phyloP scores from a whole-genome alignment of 2,113 vertebrate species.

The Acanthisitta chloris region DNA sequence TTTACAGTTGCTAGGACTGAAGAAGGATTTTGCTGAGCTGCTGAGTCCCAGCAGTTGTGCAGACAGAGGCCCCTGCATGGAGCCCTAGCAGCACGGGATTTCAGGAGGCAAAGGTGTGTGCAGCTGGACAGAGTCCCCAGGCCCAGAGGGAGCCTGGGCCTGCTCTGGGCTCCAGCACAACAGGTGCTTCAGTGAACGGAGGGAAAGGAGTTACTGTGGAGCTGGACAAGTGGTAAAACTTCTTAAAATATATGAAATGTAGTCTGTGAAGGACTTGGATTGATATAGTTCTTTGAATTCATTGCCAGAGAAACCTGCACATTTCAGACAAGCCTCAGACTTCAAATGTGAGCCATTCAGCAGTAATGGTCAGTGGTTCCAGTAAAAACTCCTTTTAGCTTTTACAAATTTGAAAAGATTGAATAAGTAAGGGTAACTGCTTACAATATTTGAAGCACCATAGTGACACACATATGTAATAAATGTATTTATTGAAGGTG shows the following conservation, averaged over 20 bases:
- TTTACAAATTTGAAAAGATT: neutral
- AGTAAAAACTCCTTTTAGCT: neutral
- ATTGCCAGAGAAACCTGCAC: neutral
- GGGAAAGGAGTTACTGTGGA: too few species aligned
- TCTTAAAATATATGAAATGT: neutral
- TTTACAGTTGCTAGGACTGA: neutral
- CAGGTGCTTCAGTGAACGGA: neutral
- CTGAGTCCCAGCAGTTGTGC: neutral
- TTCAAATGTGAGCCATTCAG: neutral
- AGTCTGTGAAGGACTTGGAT: neutral
- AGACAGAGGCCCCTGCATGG: neutral
- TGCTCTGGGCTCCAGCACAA: neutral
- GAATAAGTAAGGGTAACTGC: neutral
- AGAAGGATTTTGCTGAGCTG: neutral
- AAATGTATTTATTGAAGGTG: neutral
- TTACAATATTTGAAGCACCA: neutral
- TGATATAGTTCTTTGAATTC: neutral
- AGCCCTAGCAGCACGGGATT: neutral
- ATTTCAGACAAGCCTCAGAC: neutral
- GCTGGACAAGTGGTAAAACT: neutral
- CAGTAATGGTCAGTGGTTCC: neutral
- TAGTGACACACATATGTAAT: neutral
- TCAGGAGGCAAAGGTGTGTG: neutral
- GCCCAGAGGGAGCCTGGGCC: neutral
- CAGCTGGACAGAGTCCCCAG: too few species aligned